Conservation (phyloP, 2,113 vertebrate species). For the Blennius ocellaris region DNA sequence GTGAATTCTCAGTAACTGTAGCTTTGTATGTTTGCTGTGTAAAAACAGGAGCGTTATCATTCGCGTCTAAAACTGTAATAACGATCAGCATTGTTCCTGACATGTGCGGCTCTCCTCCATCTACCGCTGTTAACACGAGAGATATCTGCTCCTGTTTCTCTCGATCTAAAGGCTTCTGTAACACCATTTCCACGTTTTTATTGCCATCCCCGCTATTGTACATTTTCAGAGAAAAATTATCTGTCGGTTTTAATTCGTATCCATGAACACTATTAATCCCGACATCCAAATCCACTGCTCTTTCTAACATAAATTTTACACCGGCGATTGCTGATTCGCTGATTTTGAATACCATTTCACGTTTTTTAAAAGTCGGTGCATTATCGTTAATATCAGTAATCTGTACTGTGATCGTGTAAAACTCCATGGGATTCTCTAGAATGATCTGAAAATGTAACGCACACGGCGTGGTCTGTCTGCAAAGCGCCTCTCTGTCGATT, state of each 20-base stretch:
- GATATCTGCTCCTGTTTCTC: constrained; percentile 42
- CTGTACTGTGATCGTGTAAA: constrained; percentile 55
- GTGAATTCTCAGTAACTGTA: constrained; percentile 25
- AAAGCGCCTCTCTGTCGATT: constrained; percentile 81
- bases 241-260: constrained; percentile 13
- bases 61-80: constrained; percentile 85
- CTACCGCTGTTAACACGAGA: constrained; percentile 68
- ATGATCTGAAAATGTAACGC: constrained; percentile 62
- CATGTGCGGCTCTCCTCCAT: constrained; percentile 61
- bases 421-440: constrained; percentile 55
- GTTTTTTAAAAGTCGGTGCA: constrained; percentile 43
- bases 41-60: constrained; percentile 86
- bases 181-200: constrained; percentile 62
- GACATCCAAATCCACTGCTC: constrained; percentile 19
- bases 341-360: constrained; percentile 48
- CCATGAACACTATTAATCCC: constrained; percentile 30
- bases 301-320: constrained; percentile 54
- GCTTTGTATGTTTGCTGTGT: background rate
- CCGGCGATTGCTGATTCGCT: constrained; percentile 31
- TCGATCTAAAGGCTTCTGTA: constrained; percentile 66
- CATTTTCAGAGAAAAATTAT: constrained; percentile 51
- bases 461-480: constrained; percentile 70
- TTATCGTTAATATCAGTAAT: constrained; percentile 73
- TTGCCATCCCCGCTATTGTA: constrained; percentile 32
- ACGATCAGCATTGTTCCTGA: constrained; percentile 57